These are phyloP conservation scores for Ancistrus triradiatus DNA, from an alignment of 2,113 vertebrate genomes.

Conservation along the genomic window DNA sequence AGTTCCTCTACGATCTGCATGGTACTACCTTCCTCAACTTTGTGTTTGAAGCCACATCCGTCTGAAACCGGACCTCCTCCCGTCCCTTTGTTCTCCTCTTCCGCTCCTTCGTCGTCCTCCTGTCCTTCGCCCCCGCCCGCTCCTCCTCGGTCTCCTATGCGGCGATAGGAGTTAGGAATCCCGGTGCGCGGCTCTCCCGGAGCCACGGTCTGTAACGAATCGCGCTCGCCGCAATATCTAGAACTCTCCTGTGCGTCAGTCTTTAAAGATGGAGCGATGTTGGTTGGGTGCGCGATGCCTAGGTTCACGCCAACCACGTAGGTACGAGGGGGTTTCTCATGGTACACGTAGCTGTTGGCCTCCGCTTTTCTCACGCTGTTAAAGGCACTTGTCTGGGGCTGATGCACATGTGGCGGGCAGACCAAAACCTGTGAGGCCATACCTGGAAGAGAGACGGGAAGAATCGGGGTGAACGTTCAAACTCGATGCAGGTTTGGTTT, in stretches of 20 bases:
- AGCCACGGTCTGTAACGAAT: constrained; percentile 72
- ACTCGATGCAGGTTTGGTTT: no score
- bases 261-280: constrained; percentile 72
- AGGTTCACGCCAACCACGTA: constrained; percentile 87
- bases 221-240: constrained; percentile 68
- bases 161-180: constrained; percentile 48
- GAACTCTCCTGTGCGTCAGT: constrained; percentile 64
- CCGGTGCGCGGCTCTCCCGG: constrained; percentile 59
- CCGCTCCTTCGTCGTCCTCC: constrained; percentile 29
- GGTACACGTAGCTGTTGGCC: constrained; percentile 85
- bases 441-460: constrained; percentile 70
- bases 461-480: no score
- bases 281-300: constrained; percentile 79
- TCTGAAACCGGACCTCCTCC: constrained; percentile 64
- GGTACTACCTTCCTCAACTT: constrained; percentile 75
- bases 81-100: constrained; percentile 24
- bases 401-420: constrained; percentile 94
- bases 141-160: constrained; percentile 30
- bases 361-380: constrained; percentile 90
- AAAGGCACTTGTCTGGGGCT: constrained; percentile 99
- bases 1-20: constrained; percentile 96
- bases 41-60: constrained; percentile 84
- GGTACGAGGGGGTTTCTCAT: constrained; percentile 78
- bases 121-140: constrained; percentile 42
- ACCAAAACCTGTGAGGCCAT: constrained; percentile 99